Evolutionary conservation across 2,113 vertebrate genomes (phyloP), one percentile per base, ranked within the genome.

Genomic region (Tyto alba): DNA sequence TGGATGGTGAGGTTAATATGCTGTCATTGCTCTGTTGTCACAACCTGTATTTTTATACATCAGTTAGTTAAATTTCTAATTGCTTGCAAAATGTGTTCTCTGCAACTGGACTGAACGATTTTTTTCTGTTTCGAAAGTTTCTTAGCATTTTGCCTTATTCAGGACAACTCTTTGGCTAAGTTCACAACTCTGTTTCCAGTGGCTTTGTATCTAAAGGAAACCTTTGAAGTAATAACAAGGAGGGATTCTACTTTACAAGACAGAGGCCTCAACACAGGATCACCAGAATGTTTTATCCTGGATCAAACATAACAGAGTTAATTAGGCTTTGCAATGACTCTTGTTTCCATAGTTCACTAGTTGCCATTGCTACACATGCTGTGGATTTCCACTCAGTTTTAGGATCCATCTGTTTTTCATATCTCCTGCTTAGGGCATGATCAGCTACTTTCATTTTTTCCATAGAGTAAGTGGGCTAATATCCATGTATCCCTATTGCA

Each of bases 351-450:
- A 68, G 59, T 52, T 88, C 88, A 67, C 59, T 71, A 53, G 29
- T 36, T 93, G 57, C 17, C 48, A 32, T 88, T 88, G 71, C 6
- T 79, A 79, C 17, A 62, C 40, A 83, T 48, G n/a, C 75, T 50
- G 60, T 88, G 79, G 90, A 75, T 94, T 95, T 94, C 75, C 76
- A 96, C 43, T 81, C 47, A 83, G 47, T 74, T 94, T 86, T 90
- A 77, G 71, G 63, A 86, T 29, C 26, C 91, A 94, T 93, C 78
- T 96, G 90, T 4, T 67, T 96, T 93, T 88, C 63, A 50, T 67
- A 89, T 89, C 55, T 90, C 23, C 68, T 92, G 52, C 43, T 79
- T 83, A 83, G 38, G 64, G n/a, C 34, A 86, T 23, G 38, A 83
- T 88, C 88, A 77, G 50, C 43, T 73, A 73, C 67, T 80, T 94